Evolutionary conservation across 2,113 vertebrate genomes (phyloP), one percentile per base, ranked within the genome.

Genomic region (Eurypyga helias): DNA sequence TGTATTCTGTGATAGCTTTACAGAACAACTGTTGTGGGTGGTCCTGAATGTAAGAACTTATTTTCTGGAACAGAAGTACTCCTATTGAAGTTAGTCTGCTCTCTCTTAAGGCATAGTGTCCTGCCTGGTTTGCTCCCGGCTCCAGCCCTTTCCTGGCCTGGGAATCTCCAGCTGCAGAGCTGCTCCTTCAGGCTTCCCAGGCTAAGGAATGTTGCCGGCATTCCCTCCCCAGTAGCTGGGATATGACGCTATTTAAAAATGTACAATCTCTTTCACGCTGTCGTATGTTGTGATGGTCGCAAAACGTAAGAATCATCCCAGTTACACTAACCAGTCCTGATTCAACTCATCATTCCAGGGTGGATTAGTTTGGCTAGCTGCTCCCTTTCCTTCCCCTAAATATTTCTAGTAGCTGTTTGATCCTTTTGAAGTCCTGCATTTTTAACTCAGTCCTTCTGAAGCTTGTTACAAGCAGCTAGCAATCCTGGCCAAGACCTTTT

Each of bases 391-490:
- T 62, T 19, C 49, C 11, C 24, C 7, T 38, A 34, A 70, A 9
- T 33, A 7, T 51, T 87, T 95, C 65, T 45, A 45, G 66, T 55
- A 45, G 65, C 36, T 72, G 13, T 90, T 87, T 26, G 34, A 81
- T 62, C 33, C 55, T 89, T 94, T 71, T 71, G 70, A 78, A 62
- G 28, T 51, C 70, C 55, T 66, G 8, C 46, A 4, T 57, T 72
- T 96, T 84, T 83, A 77, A 70, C 85, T 91, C 54, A 57, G 33
- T 34, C 46, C n/a, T 70, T 88, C 66, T 89, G 76, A 83, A 83
- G 38, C 58, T 88, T 34, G 34, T 90, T 95, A 90, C 29, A 78
- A 95, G 77, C 48, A 96, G 48, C 51, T 69, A 78, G 67, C 36
- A 93, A 86, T 64, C 70, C 75, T 76, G 52, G 78, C 57, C 67